These are phyloP conservation scores for Falco cherrug DNA, from an alignment of 2,797 vertebrate species.

Conservation along the genomic window DNA sequence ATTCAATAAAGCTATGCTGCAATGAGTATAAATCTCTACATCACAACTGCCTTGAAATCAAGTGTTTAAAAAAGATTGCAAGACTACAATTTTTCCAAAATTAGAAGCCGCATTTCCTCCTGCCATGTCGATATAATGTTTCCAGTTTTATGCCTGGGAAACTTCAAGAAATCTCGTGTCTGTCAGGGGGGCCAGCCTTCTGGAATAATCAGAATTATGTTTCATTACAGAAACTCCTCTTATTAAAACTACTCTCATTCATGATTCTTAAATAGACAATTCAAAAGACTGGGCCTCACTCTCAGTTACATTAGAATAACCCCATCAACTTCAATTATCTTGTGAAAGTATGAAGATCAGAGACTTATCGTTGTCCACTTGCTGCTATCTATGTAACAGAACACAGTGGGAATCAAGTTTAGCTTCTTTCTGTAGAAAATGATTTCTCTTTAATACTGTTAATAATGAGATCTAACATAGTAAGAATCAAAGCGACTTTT, in stretches of 20 bases:
- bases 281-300: neutral
- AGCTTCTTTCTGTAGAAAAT: slow-evolving; percentile 25
- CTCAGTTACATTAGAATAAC: slow-evolving; percentile 24
- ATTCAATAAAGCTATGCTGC: neutral
- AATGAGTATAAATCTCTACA: neutral
- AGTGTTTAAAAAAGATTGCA: neutral
- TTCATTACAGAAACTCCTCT: neutral
- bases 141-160: neutral
- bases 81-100: neutral
- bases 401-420: slow-evolving; percentile 22
- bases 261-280: neutral
- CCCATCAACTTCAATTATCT: slow-evolving; percentile 45
- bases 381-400: neutral
- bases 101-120: neutral
- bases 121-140: rapidly evolving
- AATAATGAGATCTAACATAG: slow-evolving; percentile 39
- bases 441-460: slow-evolving; percentile 8
- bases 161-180: neutral
- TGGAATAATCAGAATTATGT: slow-evolving; percentile 10
- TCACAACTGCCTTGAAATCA: neutral
- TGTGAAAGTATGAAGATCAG: slow-evolving; percentile 10
- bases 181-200: neutral
- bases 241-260: neutral
- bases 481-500: slow-evolving; percentile 54
- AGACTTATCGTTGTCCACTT: slow-evolving; percentile 23